Evolutionary conservation across 2,888 invertebrate species (phyloP).

Genomic region (Eumacrocentrus americanus): DNA sequence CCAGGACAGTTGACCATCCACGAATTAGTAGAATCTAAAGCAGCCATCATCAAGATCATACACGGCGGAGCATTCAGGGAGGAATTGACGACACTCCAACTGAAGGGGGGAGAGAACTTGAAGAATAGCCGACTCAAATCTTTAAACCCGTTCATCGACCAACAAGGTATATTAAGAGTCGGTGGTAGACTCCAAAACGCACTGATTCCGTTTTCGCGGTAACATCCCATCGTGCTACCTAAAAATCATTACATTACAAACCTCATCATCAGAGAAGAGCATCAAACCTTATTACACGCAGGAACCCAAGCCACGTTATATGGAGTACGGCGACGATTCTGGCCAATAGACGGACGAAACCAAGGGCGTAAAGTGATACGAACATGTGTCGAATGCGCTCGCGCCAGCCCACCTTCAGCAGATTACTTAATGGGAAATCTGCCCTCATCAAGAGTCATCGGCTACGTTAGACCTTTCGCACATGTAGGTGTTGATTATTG

Average conservation of each 20-base stretch:
- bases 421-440: conserved; percentile 33
- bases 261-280: conserved; percentile 38
- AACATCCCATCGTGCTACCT: conserved; percentile 44
- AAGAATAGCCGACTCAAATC: no score
- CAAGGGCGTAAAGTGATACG: conserved; percentile 30
- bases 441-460: conserved; percentile 9
- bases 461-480: conserved; percentile 5
- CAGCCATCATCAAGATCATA: no score
- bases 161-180: conserved; percentile 38
- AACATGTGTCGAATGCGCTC: conserved; percentile 21
- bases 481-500: conserved; percentile 32
- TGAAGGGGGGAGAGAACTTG: no score
- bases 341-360: conserved; percentile 37
- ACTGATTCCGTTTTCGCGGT: conserved; percentile 28
- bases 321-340: conserved; percentile 34
- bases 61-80: no score
- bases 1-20: neutral
- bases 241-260: conserved; percentile 39
- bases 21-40: no score
- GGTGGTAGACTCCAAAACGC: conserved; percentile 42
- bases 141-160: conserved; percentile 36
- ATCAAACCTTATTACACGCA: conserved; percentile 37
- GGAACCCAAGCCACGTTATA: conserved; percentile 41
- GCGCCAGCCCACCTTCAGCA: conserved; percentile 11
- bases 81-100: no score